Evolutionary conservation across 2,888 invertebrate species (phyloP), one percentile per base, ranked within the genome.

Genomic region (Octonoba sinensis): DNA sequence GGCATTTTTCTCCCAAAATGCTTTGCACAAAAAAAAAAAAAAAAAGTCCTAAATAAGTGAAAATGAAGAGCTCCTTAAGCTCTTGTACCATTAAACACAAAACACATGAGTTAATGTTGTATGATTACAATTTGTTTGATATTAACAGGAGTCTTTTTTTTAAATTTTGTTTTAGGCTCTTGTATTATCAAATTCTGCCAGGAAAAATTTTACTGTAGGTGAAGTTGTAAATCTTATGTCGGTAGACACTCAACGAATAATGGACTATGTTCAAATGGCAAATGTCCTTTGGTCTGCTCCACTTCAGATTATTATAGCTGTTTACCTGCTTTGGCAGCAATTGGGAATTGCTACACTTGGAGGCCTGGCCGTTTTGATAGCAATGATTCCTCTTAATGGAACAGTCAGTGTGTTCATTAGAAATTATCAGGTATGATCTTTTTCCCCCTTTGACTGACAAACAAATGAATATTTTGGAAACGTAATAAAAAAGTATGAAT

Each of bases 221-320:
- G 90, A 91, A 86, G 90, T 91, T 62, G 90, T 90, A 2, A 91
- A 91, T 86, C 85, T 91, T 82, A 91, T 91, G 88, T 88, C 90
- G 3, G 89, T 90, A 66, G 90, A 90, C 82, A 88, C 89, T 16
- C 89, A 89, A 51, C 85, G 87, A 51, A 79, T 88, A 12, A 87
- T 87, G 83, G 89, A 89, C 74, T 87, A 88, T 84, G 86, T 88
- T 57, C 86, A 87, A 6, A 87, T 87, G 77, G 85, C 87, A n/a
- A 87, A 88, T 85, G 67, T 88, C 44, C 84, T 89, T 54, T 88
- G 88, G 88, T 88, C 88, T 11, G 86, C 88, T 0, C 89, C 89
- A 0, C 82, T 88, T 1, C 87, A 87, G 84, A 87, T 88, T 44
- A 81, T 20, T 12, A 78, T 86, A 12, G 69, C 85, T 3, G 47